Evolutionary conservation across 2,797 vertebrate genomes (phyloP).

Genomic region (Austrolebias charrua): DNA sequence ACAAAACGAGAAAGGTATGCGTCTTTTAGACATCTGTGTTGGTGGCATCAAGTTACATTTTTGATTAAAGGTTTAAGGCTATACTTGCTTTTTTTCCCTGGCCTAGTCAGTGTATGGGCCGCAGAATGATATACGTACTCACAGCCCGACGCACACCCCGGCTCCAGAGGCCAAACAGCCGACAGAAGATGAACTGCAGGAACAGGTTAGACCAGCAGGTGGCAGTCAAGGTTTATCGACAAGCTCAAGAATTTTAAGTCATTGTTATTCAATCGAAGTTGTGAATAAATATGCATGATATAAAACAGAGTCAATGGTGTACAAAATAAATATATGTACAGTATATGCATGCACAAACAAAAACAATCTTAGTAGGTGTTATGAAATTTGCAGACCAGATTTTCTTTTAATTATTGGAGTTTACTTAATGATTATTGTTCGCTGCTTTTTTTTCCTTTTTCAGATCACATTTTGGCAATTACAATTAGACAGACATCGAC

Average conservation of each 20-base stretch:
- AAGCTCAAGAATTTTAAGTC: not conserved
- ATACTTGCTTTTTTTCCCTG: constrained; percentile 1
- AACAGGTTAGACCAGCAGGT: constrained; percentile 81
- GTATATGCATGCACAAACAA: too few relatives aligned
- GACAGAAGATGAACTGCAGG: constrained; percentile 91
- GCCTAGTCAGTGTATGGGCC: constrained; percentile 92
- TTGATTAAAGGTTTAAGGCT: constrained; percentile 8
- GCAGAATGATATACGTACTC: constrained; percentile 94
- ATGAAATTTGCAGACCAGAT: not conserved
- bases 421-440: constrained; percentile 51
- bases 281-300: too few relatives aligned
- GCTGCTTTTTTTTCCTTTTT: constrained; percentile 71
- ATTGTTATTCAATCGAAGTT: not conserved
- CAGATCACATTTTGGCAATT: constrained; percentile 98
- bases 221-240: not conserved
- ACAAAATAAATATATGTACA: too few relatives aligned
- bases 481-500: constrained; percentile 96
- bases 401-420: not conserved
- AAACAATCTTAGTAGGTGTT: too few relatives aligned
- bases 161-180: constrained; percentile 91
- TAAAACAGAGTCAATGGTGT: too few relatives aligned
- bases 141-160: constrained; percentile 93
- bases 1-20: constrained; percentile 94
- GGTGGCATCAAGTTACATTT: not conserved
- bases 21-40: not conserved